A percentile compares a stretch with the other conserved stretches of the same genome.
These are phyloP conservation scores for Hanleya hanleyi DNA, from an alignment of 2,888 invertebrate genomes.

Conservation along the genomic window DNA sequence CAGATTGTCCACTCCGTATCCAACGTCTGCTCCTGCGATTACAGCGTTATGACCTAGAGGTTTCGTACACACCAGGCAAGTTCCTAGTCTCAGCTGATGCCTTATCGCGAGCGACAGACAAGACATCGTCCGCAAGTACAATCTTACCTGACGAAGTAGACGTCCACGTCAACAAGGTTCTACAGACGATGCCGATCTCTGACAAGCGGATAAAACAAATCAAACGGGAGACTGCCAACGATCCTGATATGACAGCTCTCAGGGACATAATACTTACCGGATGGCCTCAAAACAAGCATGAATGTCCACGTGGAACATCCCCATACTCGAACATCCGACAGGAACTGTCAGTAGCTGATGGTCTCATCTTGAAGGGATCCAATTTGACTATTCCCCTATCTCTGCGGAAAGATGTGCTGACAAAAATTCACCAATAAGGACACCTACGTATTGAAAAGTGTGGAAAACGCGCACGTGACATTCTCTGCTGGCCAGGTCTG, in stretches of 20 bases:
- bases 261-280: not conserved
- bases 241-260: too few relatives aligned
- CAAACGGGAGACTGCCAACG: constrained; percentile 7
- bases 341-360: constrained; percentile 12
- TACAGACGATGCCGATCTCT: constrained; percentile 1
- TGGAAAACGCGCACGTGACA: not conserved
- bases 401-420: not conserved
- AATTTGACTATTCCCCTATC: not conserved
- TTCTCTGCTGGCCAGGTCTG: not conserved
- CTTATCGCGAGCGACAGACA: constrained; percentile 23
- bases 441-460: not conserved
- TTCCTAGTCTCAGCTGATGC: too few relatives aligned
- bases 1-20: constrained; percentile 15
- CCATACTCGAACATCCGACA: constrained; percentile 10
- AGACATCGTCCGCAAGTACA: not conserved
- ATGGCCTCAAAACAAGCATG: constrained; percentile 11
- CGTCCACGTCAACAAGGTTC: constrained; percentile 4
- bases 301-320: not conserved
- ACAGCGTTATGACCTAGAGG: constrained; percentile 27
- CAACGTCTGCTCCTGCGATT: constrained; percentile 27
- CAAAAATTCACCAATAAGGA: constrained; percentile 2
- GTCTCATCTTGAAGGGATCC: constrained; percentile 1
- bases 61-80: too few relatives aligned
- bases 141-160: constrained; percentile 6
- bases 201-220: not conserved